phyloP scores from a whole-genome alignment of 2,797 vertebrate genomes.

The Coilia nasus region DNA sequence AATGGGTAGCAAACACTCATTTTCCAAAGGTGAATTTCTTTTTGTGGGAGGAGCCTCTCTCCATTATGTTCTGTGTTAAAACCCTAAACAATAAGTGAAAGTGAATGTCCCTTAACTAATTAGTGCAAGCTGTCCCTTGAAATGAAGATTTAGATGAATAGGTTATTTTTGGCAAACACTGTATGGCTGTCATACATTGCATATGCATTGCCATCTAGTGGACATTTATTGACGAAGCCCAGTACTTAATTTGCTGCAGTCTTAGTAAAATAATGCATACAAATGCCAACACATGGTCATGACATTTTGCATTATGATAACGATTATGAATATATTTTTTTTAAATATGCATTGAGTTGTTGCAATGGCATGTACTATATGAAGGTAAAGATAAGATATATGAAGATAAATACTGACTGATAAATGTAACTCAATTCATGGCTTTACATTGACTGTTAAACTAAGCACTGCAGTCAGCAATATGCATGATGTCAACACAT shows the following conservation, averaged over 20 bases:
- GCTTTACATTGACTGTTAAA: not conserved
- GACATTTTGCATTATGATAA: too few species aligned
- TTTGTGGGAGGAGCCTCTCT: not conserved
- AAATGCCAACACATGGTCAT: too few species aligned
- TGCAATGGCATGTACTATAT: too few species aligned
- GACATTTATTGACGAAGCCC: not conserved
- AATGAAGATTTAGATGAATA: not conserved
- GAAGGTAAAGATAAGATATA: too few species aligned
- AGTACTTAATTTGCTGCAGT: too few species aligned
- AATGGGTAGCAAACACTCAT: conserved; percentile 20
- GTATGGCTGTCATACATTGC: not conserved
- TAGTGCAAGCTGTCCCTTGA: not conserved
- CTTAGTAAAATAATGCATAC: too few species aligned
- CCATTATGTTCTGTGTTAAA: not conserved
- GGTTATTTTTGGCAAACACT: not conserved
- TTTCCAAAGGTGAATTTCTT: conserved; percentile 31
- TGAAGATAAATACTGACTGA: too few species aligned
- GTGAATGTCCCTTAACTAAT: not conserved
- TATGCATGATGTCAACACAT: conserved; percentile 6
- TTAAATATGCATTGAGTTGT: too few species aligned
- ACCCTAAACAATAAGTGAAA: conserved; percentile 29
- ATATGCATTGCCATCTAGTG: conserved; percentile 18
- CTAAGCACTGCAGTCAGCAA: not conserved
- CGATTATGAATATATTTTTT: too few species aligned
- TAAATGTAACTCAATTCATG: too few species aligned